Conservation (phyloP, 2,113 vertebrate species). For the Pipra filicauda region DNA sequence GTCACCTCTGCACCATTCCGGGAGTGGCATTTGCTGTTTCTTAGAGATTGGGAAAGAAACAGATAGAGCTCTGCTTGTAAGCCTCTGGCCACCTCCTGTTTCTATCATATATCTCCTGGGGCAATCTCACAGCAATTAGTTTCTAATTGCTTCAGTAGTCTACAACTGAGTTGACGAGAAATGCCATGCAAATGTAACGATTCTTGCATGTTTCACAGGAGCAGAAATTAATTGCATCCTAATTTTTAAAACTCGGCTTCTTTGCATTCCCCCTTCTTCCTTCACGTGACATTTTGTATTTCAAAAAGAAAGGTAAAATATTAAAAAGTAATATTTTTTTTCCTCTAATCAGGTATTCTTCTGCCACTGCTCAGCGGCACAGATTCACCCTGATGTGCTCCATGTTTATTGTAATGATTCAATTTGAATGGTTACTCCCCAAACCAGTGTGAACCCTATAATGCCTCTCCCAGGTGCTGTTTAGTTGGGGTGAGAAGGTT, state of each 20-base stretch:
- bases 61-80: not conserved
- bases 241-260: not conserved
- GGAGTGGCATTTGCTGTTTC: not conserved
- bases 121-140: slow-evolving; percentile 15
- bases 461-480: slow-evolving; percentile 38
- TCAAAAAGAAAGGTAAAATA: not conserved
- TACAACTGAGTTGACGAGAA: slow-evolving; percentile 9
- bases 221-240: not conserved
- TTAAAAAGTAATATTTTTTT: not conserved
- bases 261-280: not conserved
- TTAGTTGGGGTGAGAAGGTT: not conserved
- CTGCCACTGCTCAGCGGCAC: not conserved
- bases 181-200: not conserved
- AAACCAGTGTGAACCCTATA: not conserved
- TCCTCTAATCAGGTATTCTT: not conserved
- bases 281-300: not conserved
- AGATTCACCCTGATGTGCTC: not conserved
- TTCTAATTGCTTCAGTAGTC: slow-evolving; percentile 35
- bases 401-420: not conserved
- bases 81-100: not conserved
- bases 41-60: not conserved
- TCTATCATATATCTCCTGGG: not conserved
- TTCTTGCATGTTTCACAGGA: not conserved
- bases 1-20: not conserved
- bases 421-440: not conserved